These are phyloP conservation scores for Psittacula cyanocephala DNA, from an alignment of 2,113 vertebrate genomes.

Conservation along the genomic window DNA sequence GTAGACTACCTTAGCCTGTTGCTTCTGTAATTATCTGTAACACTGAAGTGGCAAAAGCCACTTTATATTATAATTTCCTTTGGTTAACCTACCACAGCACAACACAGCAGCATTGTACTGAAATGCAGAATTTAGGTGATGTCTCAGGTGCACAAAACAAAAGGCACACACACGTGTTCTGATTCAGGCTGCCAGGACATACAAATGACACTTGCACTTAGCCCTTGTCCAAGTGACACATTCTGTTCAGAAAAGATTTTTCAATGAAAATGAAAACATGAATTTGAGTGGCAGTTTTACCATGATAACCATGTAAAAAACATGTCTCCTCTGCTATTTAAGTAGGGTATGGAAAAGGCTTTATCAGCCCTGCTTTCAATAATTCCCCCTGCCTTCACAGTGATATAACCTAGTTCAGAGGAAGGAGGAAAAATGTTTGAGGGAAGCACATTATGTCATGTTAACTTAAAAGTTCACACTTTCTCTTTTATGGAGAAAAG, in stretches of 20 bases:
- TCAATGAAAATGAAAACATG: neutral
- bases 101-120: neutral
- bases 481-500: neutral
- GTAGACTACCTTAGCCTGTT: neutral
- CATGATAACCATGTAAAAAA: accelerated
- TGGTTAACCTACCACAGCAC: neutral
- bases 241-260: neutral
- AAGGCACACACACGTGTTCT: neutral
- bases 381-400: neutral
- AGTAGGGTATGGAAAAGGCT: neutral
- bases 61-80: neutral
- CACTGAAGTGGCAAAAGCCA: neutral
- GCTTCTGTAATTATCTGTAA: neutral
- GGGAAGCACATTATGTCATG: neutral
- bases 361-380: neutral
- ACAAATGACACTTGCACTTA: neutral
- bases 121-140: neutral
- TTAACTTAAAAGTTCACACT: neutral
- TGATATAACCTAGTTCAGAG: neutral
- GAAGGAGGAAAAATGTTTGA: neutral
- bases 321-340: neutral
- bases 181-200: neutral
- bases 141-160: neutral
- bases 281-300: neutral
- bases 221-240: neutral